Base-by-base conservation (phyloP, 2,113 vertebrate species). In the Gambusia affinis region DNA sequence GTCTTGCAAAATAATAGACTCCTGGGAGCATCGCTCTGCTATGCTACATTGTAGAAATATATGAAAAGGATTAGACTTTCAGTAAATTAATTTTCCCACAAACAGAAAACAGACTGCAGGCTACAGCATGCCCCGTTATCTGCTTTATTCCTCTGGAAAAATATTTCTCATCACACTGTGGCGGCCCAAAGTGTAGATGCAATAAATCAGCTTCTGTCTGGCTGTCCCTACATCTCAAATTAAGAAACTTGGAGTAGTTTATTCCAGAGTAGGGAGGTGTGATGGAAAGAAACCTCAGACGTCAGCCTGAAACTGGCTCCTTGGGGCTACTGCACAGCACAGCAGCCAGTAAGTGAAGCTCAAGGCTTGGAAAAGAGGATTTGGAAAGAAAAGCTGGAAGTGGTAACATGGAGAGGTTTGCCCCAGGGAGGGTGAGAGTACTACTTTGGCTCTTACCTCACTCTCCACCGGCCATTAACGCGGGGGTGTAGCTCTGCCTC, bases 371-470 rank as follows among this genome's bases (percentile, higher is more conserved):
- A 54, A 72, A 70, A 37, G 67, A 75, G 74, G 66, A 79, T 77
- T 86, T 86, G 83, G 82, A 80, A 88, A 30, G 61, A 31, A 67
- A 1, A 51, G n/a, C 63, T 74, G 62, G 71, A 78, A 86, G 82
- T 76, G 80, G 70, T 69, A 67, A 76, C 33, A 39, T 35, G 3
- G 29, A 81, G 76, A 79, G 64, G 12, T 79, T 87, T 68, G 75
- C 91, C 87, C 83, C 78, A 66, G 86, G 88, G 85, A 75, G 39
- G 87, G 72, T 72, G 75, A 80, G 70, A 76, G 80, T 85, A 79
- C 80, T 71, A 28, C 73, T 87, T 75, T 84, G 85, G 82, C 81
- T 89, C 80, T 61, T 68, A 37, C 82, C 64, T 83, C 67, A 64
- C 80, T 82, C 85, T 89, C 81, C 74, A 75, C 12, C 31, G 64